These are phyloP conservation scores for Pantherophis vulpinus DNA, from an alignment of 2,797 vertebrate genomes.

Conservation along the genomic window DNA sequence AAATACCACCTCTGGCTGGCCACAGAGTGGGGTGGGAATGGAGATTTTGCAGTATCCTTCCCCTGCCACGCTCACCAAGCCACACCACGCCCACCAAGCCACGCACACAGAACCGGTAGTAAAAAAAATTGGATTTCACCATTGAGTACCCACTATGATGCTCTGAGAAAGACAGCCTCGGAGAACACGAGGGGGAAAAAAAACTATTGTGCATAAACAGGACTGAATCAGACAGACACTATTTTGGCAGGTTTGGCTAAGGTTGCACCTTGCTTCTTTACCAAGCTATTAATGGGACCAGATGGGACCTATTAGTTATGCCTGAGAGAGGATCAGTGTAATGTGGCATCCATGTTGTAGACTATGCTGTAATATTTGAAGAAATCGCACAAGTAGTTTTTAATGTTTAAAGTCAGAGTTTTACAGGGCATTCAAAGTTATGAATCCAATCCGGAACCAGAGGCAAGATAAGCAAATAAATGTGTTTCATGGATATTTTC, in stretches of 20 bases:
- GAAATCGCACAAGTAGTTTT: neutral
- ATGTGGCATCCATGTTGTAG: neutral
- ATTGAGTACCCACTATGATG: neutral
- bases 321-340: neutral
- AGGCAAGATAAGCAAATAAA: conserved; percentile 26
- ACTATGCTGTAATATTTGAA: neutral
- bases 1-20: too few relatives aligned
- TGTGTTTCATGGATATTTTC: conserved; percentile 22
- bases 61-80: too few relatives aligned
- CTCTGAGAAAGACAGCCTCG: neutral
- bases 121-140: too few relatives aligned
- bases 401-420: neutral
- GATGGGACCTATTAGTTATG: neutral
- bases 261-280: neutral
- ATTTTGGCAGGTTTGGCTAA: neutral
- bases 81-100: too few relatives aligned
- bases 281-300: neutral
- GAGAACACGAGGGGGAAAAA: neutral
- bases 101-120: too few relatives aligned
- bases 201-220: neutral
- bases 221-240: neutral
- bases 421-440: conserved; percentile 21
- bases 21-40: too few relatives aligned
- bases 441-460: neutral
- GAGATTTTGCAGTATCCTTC: too few relatives aligned